Evolutionary conservation across 2,113 vertebrate genomes (phyloP), one percentile per base, ranked within the genome.

Genomic region (Gasterosteus aculeatus): DNA sequence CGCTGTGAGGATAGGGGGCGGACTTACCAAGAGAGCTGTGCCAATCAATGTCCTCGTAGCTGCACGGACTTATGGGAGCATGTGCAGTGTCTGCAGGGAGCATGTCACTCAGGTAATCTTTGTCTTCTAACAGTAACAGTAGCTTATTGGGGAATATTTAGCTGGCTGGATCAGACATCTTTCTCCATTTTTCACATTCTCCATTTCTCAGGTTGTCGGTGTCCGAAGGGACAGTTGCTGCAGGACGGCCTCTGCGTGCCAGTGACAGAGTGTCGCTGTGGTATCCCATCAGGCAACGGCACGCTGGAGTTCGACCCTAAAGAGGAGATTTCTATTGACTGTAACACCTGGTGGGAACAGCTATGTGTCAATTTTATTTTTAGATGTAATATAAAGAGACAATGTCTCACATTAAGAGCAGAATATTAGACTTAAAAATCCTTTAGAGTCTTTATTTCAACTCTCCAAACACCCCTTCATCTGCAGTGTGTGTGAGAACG

Each of bases 11-110:
- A 96, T 10, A 86, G 84, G 44, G 94, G 93, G 10, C 93, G 93
- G 1, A 73, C 69, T 46, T 92, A 89, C 33, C 87, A 91, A 1
- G 73, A 75, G 0, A 75, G 65, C 78, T 97, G 96, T 46, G 96
- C 96, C 86, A 96, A 96, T 85, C 91, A 84, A 46, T 98, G 96
- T 85, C 96, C 96, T 19, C 92, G 95, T 0, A 95, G 93, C 79
- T 98, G 97, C 57, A 38, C 91, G 0, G 95, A 97, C 78, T 91
- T 96, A 38, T 98, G 96, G 96, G 93, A 94, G 4, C 95, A 94
- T 0, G 95, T 96, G 19, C 93, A 97, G 90, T 98, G 96, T 90
- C 93, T 97, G 22, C 96, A 95, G 75, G 95, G 95, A 63, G 72
- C 79, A 18, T 98, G 97, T 90, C 91, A 89, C 33, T 78, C 94